Evolutionary conservation across 2,113 vertebrate genomes (phyloP), one percentile per base, ranked within the genome.

Genomic region (Lepus europaeus): DNA sequence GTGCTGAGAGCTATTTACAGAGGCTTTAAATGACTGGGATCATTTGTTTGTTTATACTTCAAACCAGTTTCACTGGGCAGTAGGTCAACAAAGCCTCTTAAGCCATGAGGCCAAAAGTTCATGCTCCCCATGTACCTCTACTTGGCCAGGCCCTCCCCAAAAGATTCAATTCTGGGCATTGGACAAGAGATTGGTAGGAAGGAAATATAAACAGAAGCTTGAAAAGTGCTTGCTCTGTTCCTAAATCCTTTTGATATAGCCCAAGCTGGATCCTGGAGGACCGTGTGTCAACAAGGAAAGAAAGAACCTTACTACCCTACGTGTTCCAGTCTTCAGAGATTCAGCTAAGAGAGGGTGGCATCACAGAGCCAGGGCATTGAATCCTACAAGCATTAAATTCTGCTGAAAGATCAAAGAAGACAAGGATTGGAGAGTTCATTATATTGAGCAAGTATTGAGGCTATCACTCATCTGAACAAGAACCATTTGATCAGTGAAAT

Each of bases 351-450:
- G 51, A 82, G 9, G 64, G 27, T 45, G 25, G 27, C 61, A 1
- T 68, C 29, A 86, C 36, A 69, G 33, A 78, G 12, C 33, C 31
- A 69, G 6, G 16, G 76, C 17, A 76, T 27, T 33, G 5, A 31
- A 27, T 87, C n/a, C 27, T 78, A 31, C 61, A 82, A 74, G 39
- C 36, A 82, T 1, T 79, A 49, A 77, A 88, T 81, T 87, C 73
- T 87, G 19, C 84, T 89, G 36, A 87, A 69, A 93, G 7, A 84
- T 49, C 22, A 87, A 81, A 29, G 13, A 85, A 72, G 33, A 87
- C 17, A 81, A 31, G 6, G 10, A 66, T 6, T 31, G 6, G 6
- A 53, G 64, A 63, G 23, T 59, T 5, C 29, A 33, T 84, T 92
- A 23, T 22, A 29, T 66, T 92, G 79, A 87, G 2, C 81, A 5